Base-by-base conservation (phyloP, 2,797 vertebrate genomes). In the Xenops minutus region DNA sequence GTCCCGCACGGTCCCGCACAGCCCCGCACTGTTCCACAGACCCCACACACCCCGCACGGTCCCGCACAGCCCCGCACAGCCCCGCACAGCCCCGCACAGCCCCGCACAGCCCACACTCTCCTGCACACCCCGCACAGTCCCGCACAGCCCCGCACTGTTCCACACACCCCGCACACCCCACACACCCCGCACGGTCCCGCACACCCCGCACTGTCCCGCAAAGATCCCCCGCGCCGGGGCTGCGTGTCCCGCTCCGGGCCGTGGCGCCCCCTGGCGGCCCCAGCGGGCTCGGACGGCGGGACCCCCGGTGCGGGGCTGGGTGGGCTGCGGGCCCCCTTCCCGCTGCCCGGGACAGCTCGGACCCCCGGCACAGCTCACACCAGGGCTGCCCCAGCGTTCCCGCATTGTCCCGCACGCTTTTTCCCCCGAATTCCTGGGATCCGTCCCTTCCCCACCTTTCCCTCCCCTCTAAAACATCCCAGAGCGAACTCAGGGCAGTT, bases 351-450 rank as follows among this genome's bases (percentile, higher is more conserved):
- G 26, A 43, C 34, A 62, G 32, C 36, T 61, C 61, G 39, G 30
- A 4, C 3, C 34, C 30, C 48, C 1, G 3, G 27, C 15, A 43
- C 36, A 49, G 36, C 36, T 61, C 23, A 21, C 52, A 21, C 9
- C 34, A 22, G 39, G 39, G 24, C 54, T 2, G 1, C 30, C 34
- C 61, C 34, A 41, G n/a, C 10, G 14, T 52, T 74, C 54, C 14
- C 24, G 0, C 58, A 34, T 46, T 46, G 46, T 32, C 18, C 61
- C 51, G 5, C 18, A 14, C 0, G 1, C 49, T 26, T 27, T 67
- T 12, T 20, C 3, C 18, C 55, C 20, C 17, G 1, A 10, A 48
- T 21, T 34, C 10, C 9, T 23, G 2, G 0, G 17, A 49, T 14
- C 34, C 58, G 30, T 39, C 29, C 9, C 30, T 73, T 66, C 39